Conservation (phyloP, 2,888 invertebrate genomes). For the Caenorhabditis drosophilae region DNA sequence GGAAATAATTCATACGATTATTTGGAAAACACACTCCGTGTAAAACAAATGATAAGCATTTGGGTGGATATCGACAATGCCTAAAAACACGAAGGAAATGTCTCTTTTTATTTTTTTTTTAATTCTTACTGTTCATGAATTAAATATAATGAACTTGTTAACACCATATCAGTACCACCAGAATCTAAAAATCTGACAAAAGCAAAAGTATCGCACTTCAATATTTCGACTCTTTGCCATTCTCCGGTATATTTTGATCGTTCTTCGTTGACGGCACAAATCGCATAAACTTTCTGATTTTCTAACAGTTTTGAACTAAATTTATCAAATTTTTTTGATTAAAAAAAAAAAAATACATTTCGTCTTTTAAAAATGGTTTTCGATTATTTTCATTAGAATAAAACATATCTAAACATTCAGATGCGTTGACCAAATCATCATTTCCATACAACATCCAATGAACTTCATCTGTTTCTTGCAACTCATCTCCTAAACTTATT, state of each 20-base stretch:
- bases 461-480: conserved; percentile 9
- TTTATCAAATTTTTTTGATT: not conserved
- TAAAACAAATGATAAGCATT: conserved; percentile 37
- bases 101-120: not conserved
- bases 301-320: not conserved
- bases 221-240: conserved; percentile 42
- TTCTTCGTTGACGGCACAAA: conserved; percentile 38
- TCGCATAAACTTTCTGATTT: conserved; percentile 26
- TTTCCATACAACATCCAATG: conserved; percentile 39
- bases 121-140: conserved; percentile 37
- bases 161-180: conserved; percentile 39
- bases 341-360: conserved; percentile 20
- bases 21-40: conserved; percentile 17
- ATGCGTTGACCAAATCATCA: conserved; percentile 17
- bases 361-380: conserved; percentile 12
- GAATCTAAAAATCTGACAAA: conserved; percentile 43
- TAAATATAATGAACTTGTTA: conserved; percentile 32
- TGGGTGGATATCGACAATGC: conserved; percentile 38
- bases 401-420: conserved; percentile 36
- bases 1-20: no score
- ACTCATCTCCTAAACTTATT: not conserved
- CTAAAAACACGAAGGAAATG: no score
- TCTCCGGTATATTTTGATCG: conserved; percentile 43
- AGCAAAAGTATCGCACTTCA: conserved; percentile 28
- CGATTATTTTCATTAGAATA: conserved; percentile 39